These are phyloP conservation scores for Exephanes ischioxanthus DNA, from an alignment of 2,888 invertebrate genomes.

Conservation along the genomic window DNA sequence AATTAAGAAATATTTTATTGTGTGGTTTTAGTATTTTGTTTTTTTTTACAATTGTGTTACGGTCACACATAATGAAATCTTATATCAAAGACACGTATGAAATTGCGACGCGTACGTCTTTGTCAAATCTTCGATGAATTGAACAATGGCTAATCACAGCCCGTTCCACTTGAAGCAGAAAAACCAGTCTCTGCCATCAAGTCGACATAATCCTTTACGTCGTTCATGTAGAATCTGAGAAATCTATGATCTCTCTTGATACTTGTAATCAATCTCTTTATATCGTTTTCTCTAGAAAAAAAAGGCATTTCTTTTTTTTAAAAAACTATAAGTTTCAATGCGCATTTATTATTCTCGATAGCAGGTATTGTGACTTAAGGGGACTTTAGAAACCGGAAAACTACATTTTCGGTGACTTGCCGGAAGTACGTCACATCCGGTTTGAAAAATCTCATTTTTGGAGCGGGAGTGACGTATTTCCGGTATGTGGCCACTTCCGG, in stretches of 20 bases:
- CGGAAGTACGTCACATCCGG: too few species aligned
- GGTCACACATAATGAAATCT: background rate
- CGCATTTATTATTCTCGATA: too few species aligned
- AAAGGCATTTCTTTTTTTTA: background rate
- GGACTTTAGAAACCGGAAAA: too few species aligned
- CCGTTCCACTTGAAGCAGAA: background rate
- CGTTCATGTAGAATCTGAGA: slow-evolving; percentile 77
- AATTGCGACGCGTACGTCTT: background rate
- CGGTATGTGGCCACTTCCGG: too few species aligned
- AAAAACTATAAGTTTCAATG: background rate
- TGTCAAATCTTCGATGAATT: background rate
- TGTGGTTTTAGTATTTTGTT: background rate
- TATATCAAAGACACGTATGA: background rate
- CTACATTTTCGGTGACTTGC: too few species aligned
- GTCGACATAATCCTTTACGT: slow-evolving; percentile 78
- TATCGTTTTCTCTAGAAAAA: slow-evolving; percentile 74
- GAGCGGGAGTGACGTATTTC: too few species aligned
- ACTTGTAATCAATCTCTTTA: slow-evolving; percentile 77
- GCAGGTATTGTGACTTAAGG: too few species aligned
- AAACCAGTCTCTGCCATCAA: slow-evolving; percentile 73
- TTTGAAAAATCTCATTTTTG: too few species aligned
- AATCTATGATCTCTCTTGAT: slow-evolving; percentile 78
- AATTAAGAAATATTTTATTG: slow-evolving; percentile 27
- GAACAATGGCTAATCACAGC: background rate
- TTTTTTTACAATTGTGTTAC: background rate